phyloP scores from a whole-genome alignment of 2,888 invertebrate genomes.

The Kryphioiulus occultus region DNA sequence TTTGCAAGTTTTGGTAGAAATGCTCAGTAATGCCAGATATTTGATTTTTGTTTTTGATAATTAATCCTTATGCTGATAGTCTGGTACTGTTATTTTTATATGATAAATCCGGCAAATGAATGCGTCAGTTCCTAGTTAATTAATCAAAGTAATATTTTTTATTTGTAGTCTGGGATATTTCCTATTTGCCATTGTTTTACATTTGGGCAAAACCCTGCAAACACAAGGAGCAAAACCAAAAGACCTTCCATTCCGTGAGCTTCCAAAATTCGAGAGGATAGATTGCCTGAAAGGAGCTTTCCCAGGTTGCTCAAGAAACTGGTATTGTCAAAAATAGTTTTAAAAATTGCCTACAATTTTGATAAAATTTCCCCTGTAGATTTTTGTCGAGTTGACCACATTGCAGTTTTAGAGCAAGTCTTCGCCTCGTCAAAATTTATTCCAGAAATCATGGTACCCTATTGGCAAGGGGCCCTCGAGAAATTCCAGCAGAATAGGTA shows the following conservation, averaged over 20 bases:
- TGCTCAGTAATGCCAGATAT: no score
- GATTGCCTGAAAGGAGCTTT: not conserved
- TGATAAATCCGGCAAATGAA: no score
- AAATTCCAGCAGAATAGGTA: constrained; percentile 55
- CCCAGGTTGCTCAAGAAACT: not conserved
- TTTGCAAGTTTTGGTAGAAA: no score
- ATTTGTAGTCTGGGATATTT: not conserved
- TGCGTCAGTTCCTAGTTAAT: no score
- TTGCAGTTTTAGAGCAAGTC: constrained; percentile 59
- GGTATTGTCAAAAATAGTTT: not conserved
- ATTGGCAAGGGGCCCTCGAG: constrained; percentile 58
- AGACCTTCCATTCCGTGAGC: not conserved
- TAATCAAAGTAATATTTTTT: not conserved
- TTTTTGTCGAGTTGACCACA: constrained; percentile 44
- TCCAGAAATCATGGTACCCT: constrained; percentile 54
- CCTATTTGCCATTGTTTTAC: constrained; percentile 4
- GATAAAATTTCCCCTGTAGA: not conserved
- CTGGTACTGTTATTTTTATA: no score
- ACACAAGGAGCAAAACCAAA: not conserved
- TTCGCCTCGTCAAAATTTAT: constrained; percentile 52
- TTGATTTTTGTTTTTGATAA: no score
- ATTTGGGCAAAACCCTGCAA: not conserved
- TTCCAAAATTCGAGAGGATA: not conserved
- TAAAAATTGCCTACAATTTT: not conserved
- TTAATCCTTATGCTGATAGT: no score